Conservation (phyloP, 2,113 vertebrate species). For the Podarcis raffonei region DNA sequence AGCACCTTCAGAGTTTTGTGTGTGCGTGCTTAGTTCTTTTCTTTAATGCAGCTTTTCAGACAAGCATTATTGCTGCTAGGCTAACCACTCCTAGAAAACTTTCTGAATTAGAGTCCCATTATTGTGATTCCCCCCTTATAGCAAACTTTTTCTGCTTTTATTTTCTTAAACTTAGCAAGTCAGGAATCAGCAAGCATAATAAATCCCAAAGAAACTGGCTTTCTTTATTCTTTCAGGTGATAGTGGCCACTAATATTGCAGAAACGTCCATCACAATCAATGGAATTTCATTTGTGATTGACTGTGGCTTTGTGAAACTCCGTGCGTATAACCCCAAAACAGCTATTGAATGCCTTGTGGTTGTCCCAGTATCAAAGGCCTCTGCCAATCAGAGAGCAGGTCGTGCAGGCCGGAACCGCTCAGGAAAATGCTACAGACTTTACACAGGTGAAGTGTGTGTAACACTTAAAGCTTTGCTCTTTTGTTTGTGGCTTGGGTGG, state of each 20-base stretch:
- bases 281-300: slow-evolving; percentile 90
- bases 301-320: slow-evolving; percentile 96
- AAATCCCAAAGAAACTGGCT: not conserved
- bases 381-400: slow-evolving; percentile 94
- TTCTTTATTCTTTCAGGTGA: slow-evolving; percentile 78
- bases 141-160: not conserved
- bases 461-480: not conserved
- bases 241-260: slow-evolving; percentile 96
- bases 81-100: not conserved
- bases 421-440: slow-evolving; percentile 92
- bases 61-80: not conserved
- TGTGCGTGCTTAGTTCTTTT: not conserved
- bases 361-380: slow-evolving; percentile 94
- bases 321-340: slow-evolving; percentile 93
- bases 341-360: slow-evolving; percentile 93
- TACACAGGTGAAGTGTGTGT: slow-evolving; percentile 84
- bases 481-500: not conserved
- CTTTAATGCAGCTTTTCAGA: not conserved
- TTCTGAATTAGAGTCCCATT: not conserved
- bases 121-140: not conserved
- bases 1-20: not conserved
- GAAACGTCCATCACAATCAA: slow-evolving; percentile 97
- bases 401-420: slow-evolving; percentile 89
- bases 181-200: not conserved
- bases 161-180: not conserved